These are phyloP conservation scores for human (Homo sapiens) DNA, from an alignment of 2,113 vertebrate genomes.

Conservation along the genomic window GRCh38 chr19:30332001-30332500, in stretches of 20 bases:
- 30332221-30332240: neutral
- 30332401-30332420: accelerated
- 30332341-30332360: neutral
- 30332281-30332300: neutral
- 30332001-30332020: neutral
- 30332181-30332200: neutral
- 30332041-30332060: no score
- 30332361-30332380: neutral
- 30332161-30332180: neutral
- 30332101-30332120: accelerated
- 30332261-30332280: neutral
- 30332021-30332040: accelerated
- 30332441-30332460: accelerated
- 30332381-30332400: accelerated
- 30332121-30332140: no score
- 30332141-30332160: neutral
- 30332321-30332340: accelerated
- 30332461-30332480: neutral
- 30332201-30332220: neutral
- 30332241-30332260: neutral
- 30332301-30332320: neutral
- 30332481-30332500: no score
- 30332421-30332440: accelerated
- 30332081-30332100: accelerated
- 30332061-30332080: accelerated